Base-by-base conservation (phyloP, 1,140 invertebrate genomes). In the Zeugodacus cucurbitae region DNA sequence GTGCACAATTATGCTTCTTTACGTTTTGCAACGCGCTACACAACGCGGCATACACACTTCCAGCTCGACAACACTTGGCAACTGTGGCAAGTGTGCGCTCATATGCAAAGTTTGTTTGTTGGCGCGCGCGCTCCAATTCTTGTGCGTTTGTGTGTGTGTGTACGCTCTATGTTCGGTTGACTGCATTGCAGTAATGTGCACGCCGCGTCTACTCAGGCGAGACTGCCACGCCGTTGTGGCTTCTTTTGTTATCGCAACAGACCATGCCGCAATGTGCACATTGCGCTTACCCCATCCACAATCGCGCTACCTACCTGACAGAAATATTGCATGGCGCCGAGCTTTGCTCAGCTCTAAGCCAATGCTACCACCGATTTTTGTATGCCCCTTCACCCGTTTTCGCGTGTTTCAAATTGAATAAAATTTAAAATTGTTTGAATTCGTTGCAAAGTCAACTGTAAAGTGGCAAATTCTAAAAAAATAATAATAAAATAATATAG, bases 171-270 rank as follows among this genome's bases (percentile, higher is more conserved):
- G n/a, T 14, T 44, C 41, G 74, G 41, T 82, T 82, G 74, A 82
- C 74, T 82, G 74, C 74, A 82, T 82, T 82, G 74, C 74, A 44
- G 74, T 82, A 82, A 82, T 82, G 41, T 44, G n/a, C n/a, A n/a
- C 34, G 74, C 7, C 22, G 74, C 74, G 41, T 54, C 41, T 82
- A 82, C 74, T 82, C 41, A 82, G 41, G 44, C 74, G 74, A 82
- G 74, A 48, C 74, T 82, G 14, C 74, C 44, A 82, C 34, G 41
- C 74, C 41, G 74, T 41, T 82, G 74, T 82, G 74, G 74, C 74
- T 82, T 82, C 74, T 37, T 82, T 82, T 82, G 74, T 82, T 82
- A 82, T 82, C 74, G 74, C 74, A 82, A 29, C 26, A 82, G 74
- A 48, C 74, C 74, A 82, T 48, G 74, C 74, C 74, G 48, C 74